A percentile compares a stretch with the other conserved stretches of the same genome.
These are phyloP conservation scores for Pterocles gutturalis DNA, from an alignment of 2,113 vertebrate genomes.

Conservation along the genomic window DNA sequence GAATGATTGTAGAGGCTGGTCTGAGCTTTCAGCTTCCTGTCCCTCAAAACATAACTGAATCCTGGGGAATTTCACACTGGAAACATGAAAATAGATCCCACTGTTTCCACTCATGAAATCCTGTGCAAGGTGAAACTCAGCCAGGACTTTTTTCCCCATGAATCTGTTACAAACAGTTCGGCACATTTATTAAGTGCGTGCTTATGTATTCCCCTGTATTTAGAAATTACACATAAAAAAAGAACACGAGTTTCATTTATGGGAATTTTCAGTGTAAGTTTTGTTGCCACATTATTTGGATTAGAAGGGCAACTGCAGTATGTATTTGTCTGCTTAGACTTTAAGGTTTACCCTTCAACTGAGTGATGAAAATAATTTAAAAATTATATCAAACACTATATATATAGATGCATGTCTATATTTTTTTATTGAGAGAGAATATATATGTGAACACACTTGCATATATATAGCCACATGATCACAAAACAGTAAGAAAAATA, in stretches of 20 bases:
- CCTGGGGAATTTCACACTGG: not conserved
- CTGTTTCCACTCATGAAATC: not conserved
- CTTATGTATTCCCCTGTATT: not conserved
- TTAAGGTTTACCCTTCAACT: not conserved
- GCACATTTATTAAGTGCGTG: not conserved
- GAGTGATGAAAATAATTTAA: not conserved
- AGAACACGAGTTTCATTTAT: not conserved
- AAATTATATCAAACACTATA: not conserved
- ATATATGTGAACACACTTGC: not conserved
- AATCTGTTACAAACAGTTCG: not conserved
- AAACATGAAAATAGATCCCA: not conserved
- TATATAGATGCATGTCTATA: not conserved
- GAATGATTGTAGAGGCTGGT: not conserved
- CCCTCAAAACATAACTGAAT: not conserved
- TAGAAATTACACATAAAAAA: not conserved
- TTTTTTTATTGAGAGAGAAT: not conserved
- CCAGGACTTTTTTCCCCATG: not conserved
- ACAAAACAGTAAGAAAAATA: not conserved
- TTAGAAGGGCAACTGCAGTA: not conserved
- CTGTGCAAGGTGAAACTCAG: not conserved
- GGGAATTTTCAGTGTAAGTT: not conserved
- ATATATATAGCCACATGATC: not conserved
- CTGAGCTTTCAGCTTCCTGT: not conserved
- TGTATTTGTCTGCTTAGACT: not conserved
- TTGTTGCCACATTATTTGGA: not conserved